These are phyloP conservation scores for Penaeus chinensis DNA, from an alignment of 1,140 invertebrate genomes.

Conservation along the genomic window DNA sequence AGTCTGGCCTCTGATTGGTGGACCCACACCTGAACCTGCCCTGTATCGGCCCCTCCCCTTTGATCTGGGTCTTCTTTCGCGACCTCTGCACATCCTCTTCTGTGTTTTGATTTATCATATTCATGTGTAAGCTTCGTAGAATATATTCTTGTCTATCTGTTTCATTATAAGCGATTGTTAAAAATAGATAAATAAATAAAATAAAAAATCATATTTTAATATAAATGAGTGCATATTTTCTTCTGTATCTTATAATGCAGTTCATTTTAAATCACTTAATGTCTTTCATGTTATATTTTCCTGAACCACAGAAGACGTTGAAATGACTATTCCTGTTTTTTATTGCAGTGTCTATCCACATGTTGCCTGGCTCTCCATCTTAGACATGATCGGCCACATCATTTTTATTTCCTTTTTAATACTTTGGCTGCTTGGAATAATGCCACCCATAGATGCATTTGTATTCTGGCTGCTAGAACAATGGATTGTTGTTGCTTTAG, in stretches of 20 bases:
- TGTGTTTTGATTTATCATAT: slow-evolving; percentile 46
- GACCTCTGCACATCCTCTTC: slow-evolving; percentile 40
- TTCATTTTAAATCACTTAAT: neutral
- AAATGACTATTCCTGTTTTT: neutral
- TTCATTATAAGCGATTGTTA: neutral
- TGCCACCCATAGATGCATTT: slow-evolving; percentile 70
- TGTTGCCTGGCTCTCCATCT: slow-evolving; percentile 37
- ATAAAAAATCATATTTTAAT: too few species aligned
- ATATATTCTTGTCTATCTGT: neutral
- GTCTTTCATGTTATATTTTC: neutral
- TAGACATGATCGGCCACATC: slow-evolving; percentile 67
- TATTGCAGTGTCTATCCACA: slow-evolving; percentile 34
- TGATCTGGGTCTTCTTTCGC: slow-evolving; percentile 37
- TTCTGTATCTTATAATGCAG: neutral
- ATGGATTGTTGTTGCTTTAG: slow-evolving; percentile 68
- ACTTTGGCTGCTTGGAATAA: slow-evolving; percentile 69
- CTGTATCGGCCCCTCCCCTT: slow-evolving; percentile 46
- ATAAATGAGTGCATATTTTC: too few species aligned
- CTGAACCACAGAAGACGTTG: neutral
- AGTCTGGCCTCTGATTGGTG: slow-evolving; percentile 52
- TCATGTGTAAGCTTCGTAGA: slow-evolving; percentile 1
- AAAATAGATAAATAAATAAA: too few species aligned
- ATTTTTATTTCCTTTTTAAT: slow-evolving; percentile 68
- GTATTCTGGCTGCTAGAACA: slow-evolving; percentile 70
- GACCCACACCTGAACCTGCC: slow-evolving; percentile 50